Conservation (phyloP, 1,140 invertebrate species). For the Megalopta genalis region DNA sequence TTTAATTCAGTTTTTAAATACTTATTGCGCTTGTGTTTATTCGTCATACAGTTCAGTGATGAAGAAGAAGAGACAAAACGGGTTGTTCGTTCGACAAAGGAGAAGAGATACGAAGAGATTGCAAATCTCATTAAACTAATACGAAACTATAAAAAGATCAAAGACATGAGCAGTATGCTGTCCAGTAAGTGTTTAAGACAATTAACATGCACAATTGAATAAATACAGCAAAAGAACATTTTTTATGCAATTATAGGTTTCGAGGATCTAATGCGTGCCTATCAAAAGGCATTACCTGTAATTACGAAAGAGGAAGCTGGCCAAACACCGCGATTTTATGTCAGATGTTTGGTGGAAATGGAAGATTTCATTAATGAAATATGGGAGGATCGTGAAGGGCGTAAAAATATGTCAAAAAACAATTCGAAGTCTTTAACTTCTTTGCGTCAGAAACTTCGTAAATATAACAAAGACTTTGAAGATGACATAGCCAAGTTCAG, state of each 20-base stretch:
- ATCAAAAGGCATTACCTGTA: conserved; percentile 94
- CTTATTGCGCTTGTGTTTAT: neutral
- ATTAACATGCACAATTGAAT: neutral
- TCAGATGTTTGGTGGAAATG: conserved; percentile 93
- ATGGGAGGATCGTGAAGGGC: conserved; percentile 90
- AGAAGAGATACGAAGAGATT: conserved; percentile 98
- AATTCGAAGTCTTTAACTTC: conserved; percentile 96
- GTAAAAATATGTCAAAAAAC: conserved; percentile 93
- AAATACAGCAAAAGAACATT: conserved; percentile 4
- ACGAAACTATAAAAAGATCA: conserved; percentile 98
- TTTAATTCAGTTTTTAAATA: neutral
- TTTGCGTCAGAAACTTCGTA: conserved; percentile 96
- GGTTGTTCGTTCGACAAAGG: conserved; percentile 97
- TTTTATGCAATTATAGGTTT: conserved; percentile 84
- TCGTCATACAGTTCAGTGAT: conserved; percentile 91
- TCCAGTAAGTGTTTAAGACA: conserved; percentile 83
- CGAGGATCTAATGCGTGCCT: conserved; percentile 94
- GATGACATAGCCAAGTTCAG: conserved; percentile 91
- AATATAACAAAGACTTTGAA: conserved; percentile 98
- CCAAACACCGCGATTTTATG: conserved; percentile 94
- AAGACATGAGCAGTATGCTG: conserved; percentile 97
- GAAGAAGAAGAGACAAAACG: conserved; percentile 98
- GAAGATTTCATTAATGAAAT: conserved; percentile 97
- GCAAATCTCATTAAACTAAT: conserved; percentile 95
- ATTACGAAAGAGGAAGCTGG: conserved; percentile 96